phyloP scores from a whole-genome alignment of 2,797 vertebrate genomes.

The Peromyscus eremicus region DNA sequence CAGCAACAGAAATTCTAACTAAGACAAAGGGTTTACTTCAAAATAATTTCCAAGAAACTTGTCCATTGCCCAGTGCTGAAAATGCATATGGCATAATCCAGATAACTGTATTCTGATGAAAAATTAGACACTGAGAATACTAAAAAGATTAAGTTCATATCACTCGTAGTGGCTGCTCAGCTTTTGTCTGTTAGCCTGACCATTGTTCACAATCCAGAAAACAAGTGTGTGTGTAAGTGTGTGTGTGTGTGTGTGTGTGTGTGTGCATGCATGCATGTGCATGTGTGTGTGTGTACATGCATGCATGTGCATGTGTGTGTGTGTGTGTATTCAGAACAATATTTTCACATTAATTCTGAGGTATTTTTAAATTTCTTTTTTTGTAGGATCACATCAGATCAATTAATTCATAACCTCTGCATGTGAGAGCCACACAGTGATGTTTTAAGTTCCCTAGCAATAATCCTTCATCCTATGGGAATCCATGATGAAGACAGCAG shows the following conservation, averaged over 20 bases:
- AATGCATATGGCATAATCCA: not conserved
- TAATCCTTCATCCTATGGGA: not conserved
- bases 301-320: not conserved
- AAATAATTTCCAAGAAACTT: not conserved
- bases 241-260: not conserved
- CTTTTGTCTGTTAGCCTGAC: not conserved
- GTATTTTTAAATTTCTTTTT: not conserved
- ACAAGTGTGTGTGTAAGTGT: not conserved
- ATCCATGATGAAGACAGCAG: not conserved
- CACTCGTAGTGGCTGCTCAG: not conserved
- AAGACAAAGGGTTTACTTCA: not conserved
- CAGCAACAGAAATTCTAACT: not conserved
- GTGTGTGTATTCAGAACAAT: not conserved
- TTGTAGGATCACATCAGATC: not conserved
- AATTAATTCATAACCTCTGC: constrained; percentile 24
- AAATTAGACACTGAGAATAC: constrained; percentile 28
- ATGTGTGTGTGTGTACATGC: not conserved
- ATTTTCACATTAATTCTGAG: constrained; percentile 29
- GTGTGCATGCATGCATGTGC: not conserved
- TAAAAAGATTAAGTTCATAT: not conserved
- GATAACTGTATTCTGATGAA: not conserved
- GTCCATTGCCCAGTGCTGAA: not conserved
- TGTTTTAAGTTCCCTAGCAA: not conserved
- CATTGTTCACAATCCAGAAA: not conserved
- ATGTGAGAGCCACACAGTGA: not conserved